These are phyloP conservation scores for Eudasyphora cyanicolor DNA, from an alignment of 2,888 invertebrate species.

Conservation along the genomic window DNA sequence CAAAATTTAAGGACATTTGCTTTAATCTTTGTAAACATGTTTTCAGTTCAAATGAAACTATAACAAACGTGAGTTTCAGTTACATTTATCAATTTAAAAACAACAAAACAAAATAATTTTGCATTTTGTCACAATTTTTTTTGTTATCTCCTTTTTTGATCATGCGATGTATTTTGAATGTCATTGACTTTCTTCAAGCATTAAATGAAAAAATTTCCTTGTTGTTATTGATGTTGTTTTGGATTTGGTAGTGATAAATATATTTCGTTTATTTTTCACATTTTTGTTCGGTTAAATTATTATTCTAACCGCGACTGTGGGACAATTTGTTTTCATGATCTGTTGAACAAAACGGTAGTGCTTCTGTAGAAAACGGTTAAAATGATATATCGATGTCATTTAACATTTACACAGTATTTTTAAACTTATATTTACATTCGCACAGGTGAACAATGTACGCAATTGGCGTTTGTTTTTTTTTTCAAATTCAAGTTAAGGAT, in stretches of 20 bases:
- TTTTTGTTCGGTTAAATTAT: conserved; percentile 42
- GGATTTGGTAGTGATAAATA: background rate
- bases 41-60: too few relatives aligned
- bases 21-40: too few relatives aligned
- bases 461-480: background rate
- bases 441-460: background rate
- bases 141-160: conserved; percentile 1
- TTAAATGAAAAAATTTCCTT: background rate
- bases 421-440: background rate
- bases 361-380: background rate
- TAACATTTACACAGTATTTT: background rate
- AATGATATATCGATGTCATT: conserved; percentile 26
- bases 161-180: background rate
- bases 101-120: background rate
- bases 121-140: background rate
- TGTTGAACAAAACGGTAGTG: background rate
- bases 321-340: background rate
- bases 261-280: background rate
- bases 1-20: too few relatives aligned
- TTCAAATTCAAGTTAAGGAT: background rate
- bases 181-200: conserved; percentile 11
- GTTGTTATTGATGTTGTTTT: background rate
- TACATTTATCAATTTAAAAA: too few relatives aligned
- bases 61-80: background rate
- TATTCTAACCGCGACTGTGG: conserved; percentile 20